These are phyloP conservation scores for Sebastes matsubarae DNA, from an alignment of 2,797 vertebrate genomes.

Conservation along the genomic window DNA sequence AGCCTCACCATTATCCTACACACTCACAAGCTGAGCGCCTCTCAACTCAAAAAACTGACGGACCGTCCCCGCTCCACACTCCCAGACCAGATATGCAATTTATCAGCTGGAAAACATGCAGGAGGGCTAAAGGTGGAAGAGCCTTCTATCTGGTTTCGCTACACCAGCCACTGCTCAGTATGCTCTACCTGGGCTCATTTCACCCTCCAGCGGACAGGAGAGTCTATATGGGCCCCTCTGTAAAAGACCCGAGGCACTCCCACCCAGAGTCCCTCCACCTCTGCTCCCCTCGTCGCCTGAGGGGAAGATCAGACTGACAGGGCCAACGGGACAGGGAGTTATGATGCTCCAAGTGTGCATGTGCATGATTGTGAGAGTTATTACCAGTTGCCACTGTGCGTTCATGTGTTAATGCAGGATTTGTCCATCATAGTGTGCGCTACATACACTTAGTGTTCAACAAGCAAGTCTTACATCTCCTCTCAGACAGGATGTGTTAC, in stretches of 20 bases:
- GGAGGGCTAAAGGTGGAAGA: conserved; percentile 70
- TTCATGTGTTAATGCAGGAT: conserved; percentile 52
- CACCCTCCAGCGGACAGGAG: conserved; percentile 82
- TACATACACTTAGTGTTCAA: conserved; percentile 33
- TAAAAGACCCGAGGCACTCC: conserved; percentile 75
- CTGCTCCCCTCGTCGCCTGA: conserved; percentile 54
- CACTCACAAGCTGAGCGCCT: conserved; percentile 44
- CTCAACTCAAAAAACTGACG: conserved; percentile 59
- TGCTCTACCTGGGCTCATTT: conserved; percentile 83
- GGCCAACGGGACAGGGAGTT: conserved; percentile 72
- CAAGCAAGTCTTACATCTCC: conserved; percentile 46
- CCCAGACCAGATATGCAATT: conserved; percentile 72
- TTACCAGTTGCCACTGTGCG: conserved; percentile 12
- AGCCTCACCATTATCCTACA: conserved; percentile 31
- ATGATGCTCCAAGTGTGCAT: conserved; percentile 44
- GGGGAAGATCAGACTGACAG: conserved; percentile 69
- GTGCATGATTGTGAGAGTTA: conserved; percentile 48
- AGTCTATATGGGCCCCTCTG: conserved; percentile 71
- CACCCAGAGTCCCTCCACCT: conserved; percentile 63
- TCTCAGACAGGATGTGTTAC: conserved; percentile 53
- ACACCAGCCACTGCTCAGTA: conserved; percentile 74
- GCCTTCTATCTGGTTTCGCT: conserved; percentile 69
- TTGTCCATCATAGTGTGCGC: conserved; percentile 39
- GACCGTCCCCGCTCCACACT: conserved; percentile 51
- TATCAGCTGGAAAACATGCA: conserved; percentile 79